phyloP scores from a whole-genome alignment of 1,140 invertebrate species.

The Mizuhopecten yessoensis region DNA sequence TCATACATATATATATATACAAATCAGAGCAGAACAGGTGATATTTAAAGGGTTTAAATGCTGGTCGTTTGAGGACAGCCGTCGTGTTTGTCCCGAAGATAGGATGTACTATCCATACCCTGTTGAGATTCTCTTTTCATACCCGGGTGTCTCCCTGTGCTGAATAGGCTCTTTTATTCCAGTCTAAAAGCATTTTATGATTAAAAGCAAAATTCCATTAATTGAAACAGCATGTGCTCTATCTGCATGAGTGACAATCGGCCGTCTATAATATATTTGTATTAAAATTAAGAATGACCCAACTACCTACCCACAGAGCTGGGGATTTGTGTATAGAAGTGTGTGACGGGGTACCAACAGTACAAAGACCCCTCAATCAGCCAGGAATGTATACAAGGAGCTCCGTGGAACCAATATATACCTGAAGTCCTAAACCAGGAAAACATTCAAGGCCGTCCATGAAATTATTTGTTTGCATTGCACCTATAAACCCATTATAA shows the following conservation, averaged over 20 bases:
- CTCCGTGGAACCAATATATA: not conserved
- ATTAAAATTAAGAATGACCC: conserved; percentile 1
- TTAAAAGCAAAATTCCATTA: conserved; percentile 29
- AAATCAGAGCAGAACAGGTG: not conserved
- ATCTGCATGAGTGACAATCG: conserved; percentile 5
- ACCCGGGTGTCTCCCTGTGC: not conserved
- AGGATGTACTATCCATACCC: not conserved
- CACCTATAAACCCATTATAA: not conserved
- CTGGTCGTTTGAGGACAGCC: not conserved
- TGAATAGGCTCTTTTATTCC: not conserved
- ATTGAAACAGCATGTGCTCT: not conserved
- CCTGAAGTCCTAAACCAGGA: not conserved
- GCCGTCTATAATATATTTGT: conserved; percentile 28
- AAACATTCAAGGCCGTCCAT: conserved; percentile 6
- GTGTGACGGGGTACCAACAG: not conserved
- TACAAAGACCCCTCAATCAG: not conserved
- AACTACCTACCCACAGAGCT: not conserved
- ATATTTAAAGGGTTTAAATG: conserved; percentile 1
- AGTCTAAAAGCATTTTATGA: not conserved
- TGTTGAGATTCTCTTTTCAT: conserved; percentile 29
- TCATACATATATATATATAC: not conserved
- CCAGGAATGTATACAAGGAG: not conserved
- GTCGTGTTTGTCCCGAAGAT: not conserved
- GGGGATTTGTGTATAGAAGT: not conserved
- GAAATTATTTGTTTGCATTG: not conserved